Conservation (phyloP, 2,888 invertebrate species). For the Zaprionus lineosus region DNA sequence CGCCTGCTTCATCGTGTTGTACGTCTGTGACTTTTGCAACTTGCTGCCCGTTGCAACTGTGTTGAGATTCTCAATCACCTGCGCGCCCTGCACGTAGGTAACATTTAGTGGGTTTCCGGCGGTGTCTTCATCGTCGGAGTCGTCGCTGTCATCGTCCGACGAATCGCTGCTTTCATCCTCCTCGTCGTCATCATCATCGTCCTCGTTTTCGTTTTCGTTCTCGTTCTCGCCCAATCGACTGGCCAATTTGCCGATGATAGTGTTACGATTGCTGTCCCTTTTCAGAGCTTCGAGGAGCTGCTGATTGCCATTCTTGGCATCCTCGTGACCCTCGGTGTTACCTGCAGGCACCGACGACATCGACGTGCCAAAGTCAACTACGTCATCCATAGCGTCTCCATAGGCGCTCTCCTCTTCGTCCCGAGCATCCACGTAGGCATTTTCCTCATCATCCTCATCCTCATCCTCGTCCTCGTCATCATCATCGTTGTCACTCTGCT, state of each 20-base stretch:
- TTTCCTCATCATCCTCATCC: slow-evolving; percentile 55
- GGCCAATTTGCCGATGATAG: slow-evolving; percentile 67
- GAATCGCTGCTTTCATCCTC: slow-evolving; percentile 71
- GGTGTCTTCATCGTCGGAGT: slow-evolving; percentile 72
- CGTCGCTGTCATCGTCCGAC: slow-evolving; percentile 67
- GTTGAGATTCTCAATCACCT: slow-evolving; percentile 82
- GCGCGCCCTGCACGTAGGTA: slow-evolving; percentile 80
- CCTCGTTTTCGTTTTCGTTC: slow-evolving; percentile 54
- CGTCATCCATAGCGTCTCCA: slow-evolving; percentile 67
- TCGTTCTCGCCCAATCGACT: slow-evolving; percentile 54
- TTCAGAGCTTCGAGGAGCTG: slow-evolving; percentile 74
- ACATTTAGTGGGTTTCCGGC: slow-evolving; percentile 63
- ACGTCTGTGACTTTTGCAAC: slow-evolving; percentile 79
- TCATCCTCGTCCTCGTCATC: slow-evolving; percentile 44
- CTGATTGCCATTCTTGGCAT: slow-evolving; percentile 79
- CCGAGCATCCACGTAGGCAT: slow-evolving; percentile 60
- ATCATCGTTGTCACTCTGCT: slow-evolving; percentile 64
- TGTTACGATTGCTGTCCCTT: slow-evolving; percentile 79
- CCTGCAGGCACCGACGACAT: slow-evolving; percentile 23
- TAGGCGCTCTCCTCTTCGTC: slow-evolving; percentile 68
- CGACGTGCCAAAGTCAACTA: slow-evolving; percentile 64
- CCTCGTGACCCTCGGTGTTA: slow-evolving; percentile 37
- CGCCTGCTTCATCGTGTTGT: slow-evolving; percentile 74
- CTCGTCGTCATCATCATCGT: slow-evolving; percentile 70
- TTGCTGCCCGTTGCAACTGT: slow-evolving; percentile 64